phyloP scores from a whole-genome alignment of 64 coral and sea anemone species.

The Exaiptasia diaphana region DNA sequence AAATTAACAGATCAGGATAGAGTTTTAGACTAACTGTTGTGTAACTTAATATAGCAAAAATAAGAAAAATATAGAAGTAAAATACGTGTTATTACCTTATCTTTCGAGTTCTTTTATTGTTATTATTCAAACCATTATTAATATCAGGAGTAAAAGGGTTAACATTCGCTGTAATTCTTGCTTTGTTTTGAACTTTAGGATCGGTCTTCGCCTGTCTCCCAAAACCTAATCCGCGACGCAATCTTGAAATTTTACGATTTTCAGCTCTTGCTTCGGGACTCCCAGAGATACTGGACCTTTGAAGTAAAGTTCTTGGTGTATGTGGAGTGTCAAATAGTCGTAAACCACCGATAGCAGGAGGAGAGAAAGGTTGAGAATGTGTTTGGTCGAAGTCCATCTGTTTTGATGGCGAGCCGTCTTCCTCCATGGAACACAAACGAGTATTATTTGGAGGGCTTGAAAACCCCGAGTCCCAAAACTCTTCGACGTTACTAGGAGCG shows the following conservation, averaged over 20 bases:
- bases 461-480: conserved; percentile 84
- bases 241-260: conserved; percentile 54
- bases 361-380: conserved; percentile 65
- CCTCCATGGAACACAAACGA: conserved; percentile 46
- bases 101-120: conserved; percentile 68
- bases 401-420: conserved; percentile 71
- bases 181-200: conserved; percentile 38
- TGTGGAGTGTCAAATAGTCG: conserved; percentile 93
- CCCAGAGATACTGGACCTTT: conserved; percentile 67
- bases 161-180: conserved; percentile 78
- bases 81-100: conserved; percentile 24
- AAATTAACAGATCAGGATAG: too few species aligned
- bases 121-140: conserved; percentile 37
- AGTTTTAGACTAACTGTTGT: too few species aligned
- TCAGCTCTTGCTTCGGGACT: conserved; percentile 24
- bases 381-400: conserved; percentile 27
- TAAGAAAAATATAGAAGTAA: not conserved
- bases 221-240: conserved; percentile 51
- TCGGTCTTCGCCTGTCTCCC: conserved; percentile 75
- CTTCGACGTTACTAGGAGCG: conserved; percentile 56
- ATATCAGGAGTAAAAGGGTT: conserved; percentile 92
- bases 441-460: conserved; percentile 51
- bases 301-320: conserved; percentile 89
- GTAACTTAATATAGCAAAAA: too few species aligned
- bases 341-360: conserved; percentile 76